Evolutionary conservation across 2,113 vertebrate species (phyloP).

Genomic region (Thunnus thynnus): DNA sequence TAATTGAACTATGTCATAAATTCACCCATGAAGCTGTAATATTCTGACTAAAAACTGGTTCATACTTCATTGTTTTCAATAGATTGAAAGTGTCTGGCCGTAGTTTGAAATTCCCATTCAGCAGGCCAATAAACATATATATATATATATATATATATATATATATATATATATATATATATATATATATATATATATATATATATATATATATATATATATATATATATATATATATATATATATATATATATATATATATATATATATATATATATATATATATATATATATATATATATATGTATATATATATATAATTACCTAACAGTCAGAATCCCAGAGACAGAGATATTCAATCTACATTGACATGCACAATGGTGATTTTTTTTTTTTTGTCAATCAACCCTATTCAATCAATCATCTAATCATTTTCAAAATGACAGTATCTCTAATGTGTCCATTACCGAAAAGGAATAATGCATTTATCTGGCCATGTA

Average conservation of each 20-base stretch:
- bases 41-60: background rate
- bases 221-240: no score
- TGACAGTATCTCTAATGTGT: background rate
- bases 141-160: no score
- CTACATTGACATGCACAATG: background rate
- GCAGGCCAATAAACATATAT: no score
- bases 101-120: background rate
- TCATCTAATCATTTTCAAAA: background rate
- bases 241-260: no score
- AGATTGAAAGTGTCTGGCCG: no score
- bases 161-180: no score
- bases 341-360: background rate
- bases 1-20: background rate
- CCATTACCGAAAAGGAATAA: background rate
- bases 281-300: no score
- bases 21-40: background rate
- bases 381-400: background rate
- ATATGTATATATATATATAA: no score
- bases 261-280: no score
- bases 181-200: no score
- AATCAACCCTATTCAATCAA: background rate
- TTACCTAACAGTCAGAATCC: no score
- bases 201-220: no score
- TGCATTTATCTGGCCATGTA: background rate
- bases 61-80: background rate